phyloP scores from a whole-genome alignment of 2,888 invertebrate genomes.

The Achlya flavicornis region DNA sequence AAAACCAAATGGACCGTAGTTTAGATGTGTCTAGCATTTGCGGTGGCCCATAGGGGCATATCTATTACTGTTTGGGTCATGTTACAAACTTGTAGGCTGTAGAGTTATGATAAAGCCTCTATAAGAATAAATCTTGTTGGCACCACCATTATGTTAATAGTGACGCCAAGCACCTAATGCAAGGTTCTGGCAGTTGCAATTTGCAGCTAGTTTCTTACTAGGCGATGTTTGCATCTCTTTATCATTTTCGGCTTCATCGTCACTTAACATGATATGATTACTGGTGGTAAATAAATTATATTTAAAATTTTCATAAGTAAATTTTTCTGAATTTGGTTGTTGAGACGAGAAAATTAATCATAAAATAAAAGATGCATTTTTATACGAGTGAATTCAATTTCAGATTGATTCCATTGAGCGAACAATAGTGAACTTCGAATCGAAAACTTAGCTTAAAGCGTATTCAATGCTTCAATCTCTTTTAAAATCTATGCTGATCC shows the following conservation, averaged over 20 bases:
- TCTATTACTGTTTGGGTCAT: conserved; percentile 19
- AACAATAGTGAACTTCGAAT: background rate
- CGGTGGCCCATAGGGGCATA: conserved; percentile 22
- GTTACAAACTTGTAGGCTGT: background rate
- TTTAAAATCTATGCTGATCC: too few species aligned
- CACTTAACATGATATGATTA: too few species aligned
- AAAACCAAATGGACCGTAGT: conserved; percentile 34
- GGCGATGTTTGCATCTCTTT: too few species aligned
- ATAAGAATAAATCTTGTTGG: background rate
- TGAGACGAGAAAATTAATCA: background rate
- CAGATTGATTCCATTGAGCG: background rate
- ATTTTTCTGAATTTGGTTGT: too few species aligned
- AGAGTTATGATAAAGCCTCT: background rate
- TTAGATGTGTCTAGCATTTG: conserved; percentile 23
- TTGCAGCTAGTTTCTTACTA: too few species aligned
- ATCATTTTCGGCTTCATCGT: too few species aligned
- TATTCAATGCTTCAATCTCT: too few species aligned
- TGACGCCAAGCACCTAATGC: too few species aligned
- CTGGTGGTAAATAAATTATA: too few species aligned
- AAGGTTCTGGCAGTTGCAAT: too few species aligned
- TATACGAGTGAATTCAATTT: background rate
- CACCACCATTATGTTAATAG: too few species aligned
- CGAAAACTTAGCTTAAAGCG: background rate
- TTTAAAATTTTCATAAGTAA: too few species aligned
- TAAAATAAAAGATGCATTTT: background rate